Evolutionary conservation across 2,797 vertebrate species (phyloP).

Genomic region (Hoplostethus atlanticus): DNA sequence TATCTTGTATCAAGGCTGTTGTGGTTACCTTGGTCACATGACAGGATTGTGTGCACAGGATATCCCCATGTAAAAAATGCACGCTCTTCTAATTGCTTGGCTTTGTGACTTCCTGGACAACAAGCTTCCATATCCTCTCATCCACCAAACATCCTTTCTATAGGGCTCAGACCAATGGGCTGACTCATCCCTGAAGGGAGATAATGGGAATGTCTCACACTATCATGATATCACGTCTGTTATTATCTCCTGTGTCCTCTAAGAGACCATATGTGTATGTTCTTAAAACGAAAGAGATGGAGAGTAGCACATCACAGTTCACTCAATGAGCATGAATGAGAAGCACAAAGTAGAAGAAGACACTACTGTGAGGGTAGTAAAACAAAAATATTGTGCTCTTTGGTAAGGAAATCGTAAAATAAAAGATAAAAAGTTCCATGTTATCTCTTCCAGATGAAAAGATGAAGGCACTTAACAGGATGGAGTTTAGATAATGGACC

Average conservation of each 20-base stretch:
- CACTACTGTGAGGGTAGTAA: no score
- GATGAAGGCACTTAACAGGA: no score
- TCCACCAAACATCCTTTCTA: constrained; percentile 68
- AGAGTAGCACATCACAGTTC: no score
- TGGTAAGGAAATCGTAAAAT: no score
- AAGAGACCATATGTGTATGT: neutral
- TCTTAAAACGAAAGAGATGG: neutral
- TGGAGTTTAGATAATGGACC: no score
- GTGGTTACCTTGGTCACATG: constrained; percentile 53
- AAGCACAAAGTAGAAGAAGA: no score
- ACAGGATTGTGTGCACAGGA: constrained; percentile 69
- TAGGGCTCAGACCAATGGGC: constrained; percentile 32
- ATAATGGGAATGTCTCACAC: constrained; percentile 43
- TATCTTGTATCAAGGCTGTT: constrained; percentile 27
- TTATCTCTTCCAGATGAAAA: no score
- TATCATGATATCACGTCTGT: constrained; percentile 7
- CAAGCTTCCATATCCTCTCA: constrained; percentile 65
- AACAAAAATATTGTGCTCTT: no score
- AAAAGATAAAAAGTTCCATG: no score
- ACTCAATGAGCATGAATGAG: no score
- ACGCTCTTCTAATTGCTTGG: constrained; percentile 67
- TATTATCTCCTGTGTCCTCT: constrained; percentile 26
- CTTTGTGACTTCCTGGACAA: constrained; percentile 72
- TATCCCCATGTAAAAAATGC: constrained; percentile 71
- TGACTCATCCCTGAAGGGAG: constrained; percentile 45